These are phyloP conservation scores for Teleogryllus occipitalis DNA, from an alignment of 1,140 invertebrate species.

Conservation along the genomic window DNA sequence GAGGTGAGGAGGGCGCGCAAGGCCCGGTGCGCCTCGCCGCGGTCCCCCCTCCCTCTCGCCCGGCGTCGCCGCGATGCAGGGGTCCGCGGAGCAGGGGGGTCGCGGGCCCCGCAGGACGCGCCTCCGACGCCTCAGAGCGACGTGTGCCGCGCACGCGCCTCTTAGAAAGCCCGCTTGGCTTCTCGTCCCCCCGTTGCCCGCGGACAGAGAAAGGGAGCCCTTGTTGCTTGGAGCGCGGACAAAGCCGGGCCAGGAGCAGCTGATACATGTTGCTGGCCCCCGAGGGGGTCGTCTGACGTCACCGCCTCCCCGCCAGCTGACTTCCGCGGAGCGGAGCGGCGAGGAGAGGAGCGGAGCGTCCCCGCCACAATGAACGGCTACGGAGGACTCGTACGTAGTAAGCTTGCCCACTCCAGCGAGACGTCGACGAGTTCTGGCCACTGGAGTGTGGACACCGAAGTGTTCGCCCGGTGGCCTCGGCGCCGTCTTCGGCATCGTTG, in stretches of 20 bases:
- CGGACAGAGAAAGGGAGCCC: not conserved
- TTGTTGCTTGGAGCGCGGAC: not conserved
- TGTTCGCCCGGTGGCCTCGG: too few species aligned
- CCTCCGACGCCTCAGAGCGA: not conserved
- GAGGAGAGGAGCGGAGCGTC: too few species aligned
- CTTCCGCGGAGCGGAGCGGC: not conserved
- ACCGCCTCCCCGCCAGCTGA: not conserved
- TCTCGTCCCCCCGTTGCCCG: not conserved
- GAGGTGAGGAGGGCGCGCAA: not conserved
- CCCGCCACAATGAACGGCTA: too few species aligned
- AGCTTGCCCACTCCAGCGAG: too few species aligned
- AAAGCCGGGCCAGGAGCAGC: not conserved
- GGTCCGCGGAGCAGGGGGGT: not conserved
- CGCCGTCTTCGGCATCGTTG: too few species aligned
- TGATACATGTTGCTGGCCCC: not conserved
- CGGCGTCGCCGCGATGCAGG: not conserved
- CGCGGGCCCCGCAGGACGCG: not conserved
- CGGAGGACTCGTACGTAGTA: too few species aligned
- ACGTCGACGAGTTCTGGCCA: too few species aligned
- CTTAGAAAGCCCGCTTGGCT: not conserved
- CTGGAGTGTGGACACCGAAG: too few species aligned
- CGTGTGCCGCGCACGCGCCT: constrained; percentile 1
- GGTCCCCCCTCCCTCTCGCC: not conserved
- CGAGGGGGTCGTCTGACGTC: not conserved
- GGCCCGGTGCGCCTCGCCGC: not conserved